Percentiles rank a stretch among this genome's conserved stretches.
Conservation (phyloP, 2,113 vertebrate genomes). For the Gasterosteus nipponicus region DNA sequence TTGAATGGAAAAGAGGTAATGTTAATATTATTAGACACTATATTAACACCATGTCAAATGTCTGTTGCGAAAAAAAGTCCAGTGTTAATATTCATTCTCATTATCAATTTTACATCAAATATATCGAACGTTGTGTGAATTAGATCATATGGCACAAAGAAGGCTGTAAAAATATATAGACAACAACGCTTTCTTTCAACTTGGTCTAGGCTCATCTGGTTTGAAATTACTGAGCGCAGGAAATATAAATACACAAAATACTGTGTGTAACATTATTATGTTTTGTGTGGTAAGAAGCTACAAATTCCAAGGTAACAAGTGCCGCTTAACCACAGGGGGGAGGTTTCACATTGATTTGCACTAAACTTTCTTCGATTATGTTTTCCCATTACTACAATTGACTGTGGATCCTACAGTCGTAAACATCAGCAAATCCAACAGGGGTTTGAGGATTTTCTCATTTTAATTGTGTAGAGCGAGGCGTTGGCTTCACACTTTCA, state of each 20-base stretch:
- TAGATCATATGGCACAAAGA: too few relatives aligned
- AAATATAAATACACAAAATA: neutral
- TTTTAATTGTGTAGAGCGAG: neutral
- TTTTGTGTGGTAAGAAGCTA: neutral
- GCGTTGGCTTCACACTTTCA: neutral
- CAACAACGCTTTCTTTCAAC: too few relatives aligned
- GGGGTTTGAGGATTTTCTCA: neutral
- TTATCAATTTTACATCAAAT: too few relatives aligned
- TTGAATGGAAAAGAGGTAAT: neutral
- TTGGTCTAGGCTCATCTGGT: too few relatives aligned
- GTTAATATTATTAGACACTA: neutral
- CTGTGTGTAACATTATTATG: neutral
- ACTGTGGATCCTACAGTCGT: neutral
- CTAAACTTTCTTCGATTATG: slow-evolving; percentile 4
- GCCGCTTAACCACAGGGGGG: neutral
- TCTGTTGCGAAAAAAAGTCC: too few relatives aligned
- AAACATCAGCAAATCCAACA: neutral
- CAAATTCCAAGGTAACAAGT: neutral
- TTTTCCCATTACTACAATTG: neutral
- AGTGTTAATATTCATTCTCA: too few relatives aligned
- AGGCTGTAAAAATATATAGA: too few relatives aligned
- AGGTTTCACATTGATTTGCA: neutral
- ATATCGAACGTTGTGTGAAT: too few relatives aligned
- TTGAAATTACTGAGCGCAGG: neutral
- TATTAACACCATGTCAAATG: too few relatives aligned